Evolutionary conservation across 2,888 invertebrate genomes (phyloP), one percentile per base, ranked within the genome.

Genomic region (Chaitophorus viminalis): DNA sequence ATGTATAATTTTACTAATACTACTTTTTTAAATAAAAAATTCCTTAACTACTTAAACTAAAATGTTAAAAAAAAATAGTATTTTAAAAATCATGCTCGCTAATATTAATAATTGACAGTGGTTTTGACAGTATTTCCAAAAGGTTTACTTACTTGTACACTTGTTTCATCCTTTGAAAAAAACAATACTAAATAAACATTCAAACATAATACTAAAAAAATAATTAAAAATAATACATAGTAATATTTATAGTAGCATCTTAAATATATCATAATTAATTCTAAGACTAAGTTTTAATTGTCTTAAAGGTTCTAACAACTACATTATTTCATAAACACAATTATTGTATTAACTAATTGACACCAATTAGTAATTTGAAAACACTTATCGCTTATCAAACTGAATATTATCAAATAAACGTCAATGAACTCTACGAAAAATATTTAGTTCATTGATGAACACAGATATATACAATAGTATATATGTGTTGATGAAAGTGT

Each of bases 191-290:
- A 79, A 74, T 87, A 87, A 36, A 87, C 31, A 60, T 87, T 79
- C n/a, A 87, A 81, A 79, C 86, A 87, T 39, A 87, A 39, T 17
- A 87, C 86, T 2, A 78, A 5, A 60, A 87, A 79, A 60, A 87
- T 60, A 46, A 36, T 39, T 4, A 65, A 54, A 25, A 87, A 79
- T 25, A 29, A 60, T 39, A 79, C 65, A 65, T 60, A 79, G 31
- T 87, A 87, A 74, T 87, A 87, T 39, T 72, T 87, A 87, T 81
- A 74, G 36, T 87, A 87, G 17, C 54, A 74, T 79, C 39, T 87
- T 60, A 87, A 36, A 74, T 39, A 65, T 79, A 74, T 39, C 86
- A 86, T 86, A 86, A 11, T 86, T 36, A n/a, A 39, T 77, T 60
- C 18, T 60, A 60, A 74, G 54, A 72, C n/a, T 33, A n/a, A 0